Base-by-base conservation (phyloP, 2,888 invertebrate species). In the Oscheius sp. region DNA sequence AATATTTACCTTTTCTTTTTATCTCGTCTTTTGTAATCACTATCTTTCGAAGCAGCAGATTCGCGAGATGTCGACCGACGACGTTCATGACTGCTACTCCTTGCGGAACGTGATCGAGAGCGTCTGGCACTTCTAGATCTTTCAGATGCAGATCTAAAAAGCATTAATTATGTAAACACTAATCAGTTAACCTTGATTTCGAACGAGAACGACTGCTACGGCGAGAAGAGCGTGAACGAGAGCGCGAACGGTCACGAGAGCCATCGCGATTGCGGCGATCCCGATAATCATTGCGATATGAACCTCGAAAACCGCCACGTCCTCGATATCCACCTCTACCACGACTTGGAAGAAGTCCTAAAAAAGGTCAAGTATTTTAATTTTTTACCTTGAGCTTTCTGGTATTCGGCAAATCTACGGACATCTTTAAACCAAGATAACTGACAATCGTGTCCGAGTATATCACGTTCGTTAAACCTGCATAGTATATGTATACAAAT, bases 371-470 rank as follows among this genome's bases (percentile, higher is more conserved):
- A 22, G 24, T 41, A 12, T 8, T 36, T 9, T 36, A 36, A 36
- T 41, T 6, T 41, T 41, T 41, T 28, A 54, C 67, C 64, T 36
- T 64, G 67, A 30, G 59, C 45, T 45, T 44, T 44, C 30, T 67
- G 57, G 32, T 72, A 74, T 17, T 69, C 59, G 22, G 72, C 69
- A 71, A 74, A 84, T 1, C 83, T 79, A 20, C 83, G 82, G 30
- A 84, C 81, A 50, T 84, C 84, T 14, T 78, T 75, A 78, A 82
- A 84, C 82, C 83, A 84, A 3, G 75, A 73, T n/a, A 84, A 49
- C 8, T 84, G 76, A 30, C 82, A 80, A 2, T 72, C 69, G 57
- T 68, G 67, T 20, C 82, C 83, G 68, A 83, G 66, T 24, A 84
- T 67, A 20, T 80, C 76, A 2, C 72, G 72, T 8, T 82, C 77